phyloP scores from a whole-genome alignment of 2,113 vertebrate species.

The Stegastes partitus region DNA sequence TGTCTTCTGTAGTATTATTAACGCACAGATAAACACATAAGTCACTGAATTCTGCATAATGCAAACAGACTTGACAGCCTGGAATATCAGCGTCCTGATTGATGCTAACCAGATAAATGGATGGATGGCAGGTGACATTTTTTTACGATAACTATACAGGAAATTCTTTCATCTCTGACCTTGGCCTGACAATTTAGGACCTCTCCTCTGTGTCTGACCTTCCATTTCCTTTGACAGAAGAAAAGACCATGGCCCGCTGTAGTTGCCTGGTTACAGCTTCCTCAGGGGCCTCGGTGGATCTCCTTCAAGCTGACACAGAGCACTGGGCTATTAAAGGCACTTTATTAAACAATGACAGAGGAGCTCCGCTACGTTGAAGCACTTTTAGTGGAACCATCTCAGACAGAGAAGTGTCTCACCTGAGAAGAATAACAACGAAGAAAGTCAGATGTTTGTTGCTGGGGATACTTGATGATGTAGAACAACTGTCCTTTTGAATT shows the following conservation, averaged over 20 bases:
- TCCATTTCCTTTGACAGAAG: conserved; percentile 50
- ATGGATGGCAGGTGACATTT: not conserved
- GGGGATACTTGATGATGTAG: not conserved
- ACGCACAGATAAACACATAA: not conserved
- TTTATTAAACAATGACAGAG: conserved; percentile 54
- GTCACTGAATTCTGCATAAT: conserved; percentile 42
- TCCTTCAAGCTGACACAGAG: conserved; percentile 51
- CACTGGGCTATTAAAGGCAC: conserved; percentile 50
- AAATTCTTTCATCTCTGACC: not conserved
- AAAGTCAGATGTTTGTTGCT: conserved; percentile 5
- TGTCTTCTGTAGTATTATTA: conserved; percentile 11
- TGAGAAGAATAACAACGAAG: not conserved
- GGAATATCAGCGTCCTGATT: conserved; percentile 40
- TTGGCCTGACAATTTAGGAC: conserved; percentile 30
- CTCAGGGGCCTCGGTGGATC: conserved; percentile 53
- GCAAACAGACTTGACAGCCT: conserved; percentile 36
- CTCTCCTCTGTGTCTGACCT: conserved; percentile 48
- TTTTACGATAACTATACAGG: not conserved
- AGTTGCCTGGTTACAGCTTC: conserved; percentile 74
- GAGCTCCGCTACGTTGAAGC: not conserved
- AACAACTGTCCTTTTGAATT: not conserved
- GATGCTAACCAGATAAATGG: not conserved
- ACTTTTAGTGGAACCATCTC: conserved; percentile 8
- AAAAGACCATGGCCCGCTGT: conserved; percentile 27
- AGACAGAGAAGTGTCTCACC: not conserved